Conservation (phyloP, 2,888 invertebrate species). For the Pachycephus smyrnensis region DNA sequence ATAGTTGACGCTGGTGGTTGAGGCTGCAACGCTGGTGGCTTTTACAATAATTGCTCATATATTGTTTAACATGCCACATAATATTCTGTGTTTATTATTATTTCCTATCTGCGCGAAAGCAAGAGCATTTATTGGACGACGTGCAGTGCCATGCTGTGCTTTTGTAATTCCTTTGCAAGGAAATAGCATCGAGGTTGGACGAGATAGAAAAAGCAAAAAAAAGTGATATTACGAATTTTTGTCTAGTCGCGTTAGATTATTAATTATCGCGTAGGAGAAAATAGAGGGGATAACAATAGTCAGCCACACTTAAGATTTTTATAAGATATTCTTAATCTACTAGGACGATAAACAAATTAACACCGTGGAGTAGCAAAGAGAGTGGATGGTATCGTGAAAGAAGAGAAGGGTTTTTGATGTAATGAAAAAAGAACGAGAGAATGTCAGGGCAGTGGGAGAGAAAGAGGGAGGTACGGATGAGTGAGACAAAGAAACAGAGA, state of each 20-base stretch:
- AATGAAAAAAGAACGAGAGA: background rate
- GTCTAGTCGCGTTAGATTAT: background rate
- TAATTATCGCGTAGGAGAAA: background rate
- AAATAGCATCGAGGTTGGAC: background rate
- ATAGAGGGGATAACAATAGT: background rate
- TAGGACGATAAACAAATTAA: background rate
- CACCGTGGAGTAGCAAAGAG: background rate
- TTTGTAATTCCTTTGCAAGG: background rate
- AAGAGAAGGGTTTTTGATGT: background rate
- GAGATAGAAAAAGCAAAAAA: too few relatives aligned
- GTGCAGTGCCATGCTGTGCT: background rate
- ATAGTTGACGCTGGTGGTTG: background rate
- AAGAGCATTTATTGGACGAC: background rate
- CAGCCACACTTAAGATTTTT: background rate
- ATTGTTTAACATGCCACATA: conserved; percentile 16
- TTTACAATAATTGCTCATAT: conserved; percentile 25
- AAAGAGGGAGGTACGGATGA: conserved; percentile 20
- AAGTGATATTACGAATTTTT: too few relatives aligned
- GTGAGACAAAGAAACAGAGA: conserved; percentile 1
- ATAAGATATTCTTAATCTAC: background rate
- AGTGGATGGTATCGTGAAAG: background rate
- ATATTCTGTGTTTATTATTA: conserved; percentile 19
- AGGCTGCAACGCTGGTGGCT: conserved; percentile 13
- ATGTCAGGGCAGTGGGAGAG: conserved; percentile 22
- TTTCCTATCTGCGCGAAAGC: conserved; percentile 5